Conservation (phyloP, 1,140 invertebrate genomes). For the Zaprionus taronus region DNA sequence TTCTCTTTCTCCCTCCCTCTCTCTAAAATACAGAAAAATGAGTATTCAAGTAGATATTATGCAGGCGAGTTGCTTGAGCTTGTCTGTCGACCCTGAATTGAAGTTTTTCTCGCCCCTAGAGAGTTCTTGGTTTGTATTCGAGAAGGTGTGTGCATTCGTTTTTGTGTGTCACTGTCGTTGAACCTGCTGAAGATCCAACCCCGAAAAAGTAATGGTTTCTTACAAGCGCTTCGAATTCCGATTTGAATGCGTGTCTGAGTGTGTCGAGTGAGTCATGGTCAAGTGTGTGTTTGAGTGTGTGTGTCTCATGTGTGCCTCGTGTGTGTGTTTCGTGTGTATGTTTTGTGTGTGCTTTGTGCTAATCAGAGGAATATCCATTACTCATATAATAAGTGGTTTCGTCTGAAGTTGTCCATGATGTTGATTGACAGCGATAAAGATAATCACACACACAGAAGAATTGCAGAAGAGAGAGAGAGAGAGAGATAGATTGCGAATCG, state of each 20-base stretch:
- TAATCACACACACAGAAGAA: conserved; percentile 24
- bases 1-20: background rate
- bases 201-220: conserved; percentile 5
- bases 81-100: background rate
- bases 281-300: background rate
- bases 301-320: background rate
- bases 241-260: background rate
- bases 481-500: conserved; percentile 6
- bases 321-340: background rate
- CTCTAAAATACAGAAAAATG: background rate
- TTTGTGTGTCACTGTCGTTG: conserved; percentile 3
- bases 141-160: background rate
- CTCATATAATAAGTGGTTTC: conserved; percentile 47
- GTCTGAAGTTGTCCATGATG: conserved; percentile 16
- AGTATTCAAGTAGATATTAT: conserved; percentile 1
- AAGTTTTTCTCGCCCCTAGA: conserved; percentile 1
- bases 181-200: background rate
- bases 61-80: background rate
- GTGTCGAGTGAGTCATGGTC: conserved; percentile 32
- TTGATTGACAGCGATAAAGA: conserved; percentile 50
- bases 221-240: conserved; percentile 1
- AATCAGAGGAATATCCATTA: conserved; percentile 48
- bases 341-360: conserved; percentile 13
- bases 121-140: background rate
- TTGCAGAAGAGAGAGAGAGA: conserved; percentile 2